Conservation (phyloP, 1,140 invertebrate species). For the Solenopsis fugax region DNA sequence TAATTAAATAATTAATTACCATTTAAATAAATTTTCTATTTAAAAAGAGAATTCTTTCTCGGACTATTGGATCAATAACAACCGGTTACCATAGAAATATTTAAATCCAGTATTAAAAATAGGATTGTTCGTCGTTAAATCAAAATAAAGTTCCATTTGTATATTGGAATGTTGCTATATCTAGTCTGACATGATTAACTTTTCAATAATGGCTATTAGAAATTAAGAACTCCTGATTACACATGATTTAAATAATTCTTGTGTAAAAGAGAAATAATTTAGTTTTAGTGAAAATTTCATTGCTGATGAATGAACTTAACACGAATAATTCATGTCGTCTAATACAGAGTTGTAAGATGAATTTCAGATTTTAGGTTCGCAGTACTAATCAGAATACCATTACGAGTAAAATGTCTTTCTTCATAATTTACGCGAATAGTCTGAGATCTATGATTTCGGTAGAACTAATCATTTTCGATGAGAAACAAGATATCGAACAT, state of each 20-base stretch:
- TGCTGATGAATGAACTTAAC: neutral
- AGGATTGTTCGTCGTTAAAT: neutral
- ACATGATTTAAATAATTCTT: slow-evolving; percentile 3
- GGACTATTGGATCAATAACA: neutral
- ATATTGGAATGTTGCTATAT: neutral
- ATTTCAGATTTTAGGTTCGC: neutral
- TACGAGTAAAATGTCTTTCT: neutral
- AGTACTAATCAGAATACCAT: neutral
- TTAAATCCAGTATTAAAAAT: neutral
- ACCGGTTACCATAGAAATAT: neutral
- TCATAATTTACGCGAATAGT: neutral
- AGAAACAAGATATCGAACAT: neutral
- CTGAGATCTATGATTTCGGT: neutral
- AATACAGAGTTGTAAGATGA: neutral
- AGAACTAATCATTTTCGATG: neutral
- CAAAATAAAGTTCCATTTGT: slow-evolving; percentile 1
- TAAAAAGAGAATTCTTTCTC: neutral
- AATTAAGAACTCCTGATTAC: neutral
- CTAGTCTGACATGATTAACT: neutral
- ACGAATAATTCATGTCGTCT: neutral
- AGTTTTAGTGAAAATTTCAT: neutral
- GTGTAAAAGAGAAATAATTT: neutral
- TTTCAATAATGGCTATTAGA: neutral
- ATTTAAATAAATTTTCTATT: neutral
- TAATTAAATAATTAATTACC: neutral